phyloP scores from a whole-genome alignment of 1,140 invertebrate species.

The Andrena cerasifolii region DNA sequence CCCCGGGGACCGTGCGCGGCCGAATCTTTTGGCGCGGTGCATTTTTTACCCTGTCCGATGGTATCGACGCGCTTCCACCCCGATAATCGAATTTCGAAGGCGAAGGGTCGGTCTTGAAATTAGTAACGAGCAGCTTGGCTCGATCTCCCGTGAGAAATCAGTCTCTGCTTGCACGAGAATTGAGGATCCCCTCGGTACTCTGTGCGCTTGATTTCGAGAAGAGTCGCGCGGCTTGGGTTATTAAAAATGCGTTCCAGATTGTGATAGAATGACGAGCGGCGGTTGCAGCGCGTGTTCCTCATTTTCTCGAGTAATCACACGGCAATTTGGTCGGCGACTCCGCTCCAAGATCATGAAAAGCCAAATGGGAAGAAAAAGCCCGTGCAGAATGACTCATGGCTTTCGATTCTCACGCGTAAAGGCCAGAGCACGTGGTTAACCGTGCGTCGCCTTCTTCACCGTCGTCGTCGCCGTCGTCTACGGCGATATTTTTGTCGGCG shows the following conservation, averaged over 20 bases:
- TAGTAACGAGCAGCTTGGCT: too few relatives aligned
- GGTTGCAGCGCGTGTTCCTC: neutral
- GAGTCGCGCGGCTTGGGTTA: too few relatives aligned
- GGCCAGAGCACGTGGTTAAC: neutral
- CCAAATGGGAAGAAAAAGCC: neutral
- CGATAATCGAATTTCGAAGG: too few relatives aligned
- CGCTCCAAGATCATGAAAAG: neutral
- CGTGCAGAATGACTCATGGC: neutral
- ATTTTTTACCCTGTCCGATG: neutral
- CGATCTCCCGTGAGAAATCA: too few relatives aligned
- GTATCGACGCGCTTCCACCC: too few relatives aligned
- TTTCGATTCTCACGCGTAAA: constrained; percentile 24
- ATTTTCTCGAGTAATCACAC: neutral
- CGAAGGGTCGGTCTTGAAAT: too few relatives aligned
- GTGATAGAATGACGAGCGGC: too few relatives aligned
- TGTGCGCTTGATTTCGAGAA: too few relatives aligned
- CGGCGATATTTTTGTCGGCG: constrained; percentile 56
- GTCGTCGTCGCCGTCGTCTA: constrained; percentile 9
- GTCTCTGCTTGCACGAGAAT: too few relatives aligned
- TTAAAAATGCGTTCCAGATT: too few relatives aligned
- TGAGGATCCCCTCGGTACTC: too few relatives aligned
- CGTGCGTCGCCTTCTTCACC: neutral
- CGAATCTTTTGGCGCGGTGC: neutral
- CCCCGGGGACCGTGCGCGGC: neutral
- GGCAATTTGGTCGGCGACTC: neutral